phyloP scores from a whole-genome alignment of 2,888 invertebrate genomes.

The Orthonevra nobilis region DNA sequence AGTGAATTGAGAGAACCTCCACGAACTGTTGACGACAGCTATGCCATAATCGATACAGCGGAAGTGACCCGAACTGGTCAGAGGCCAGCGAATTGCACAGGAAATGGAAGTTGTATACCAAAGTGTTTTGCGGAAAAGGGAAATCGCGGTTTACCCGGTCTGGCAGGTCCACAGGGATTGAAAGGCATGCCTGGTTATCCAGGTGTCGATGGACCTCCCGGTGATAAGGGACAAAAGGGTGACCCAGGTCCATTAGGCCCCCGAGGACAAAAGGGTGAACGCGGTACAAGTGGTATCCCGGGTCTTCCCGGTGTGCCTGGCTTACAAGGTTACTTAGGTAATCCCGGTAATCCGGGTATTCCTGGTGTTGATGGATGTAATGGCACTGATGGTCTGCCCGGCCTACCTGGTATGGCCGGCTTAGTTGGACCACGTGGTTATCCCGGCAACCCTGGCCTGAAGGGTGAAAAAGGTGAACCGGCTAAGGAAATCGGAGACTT shows the following conservation, averaged over 20 bases:
- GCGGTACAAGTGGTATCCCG: slow-evolving; percentile 92
- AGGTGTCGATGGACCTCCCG: slow-evolving; percentile 91
- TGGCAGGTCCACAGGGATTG: slow-evolving; percentile 86
- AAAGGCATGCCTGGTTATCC: slow-evolving; percentile 90
- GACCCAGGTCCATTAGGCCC: slow-evolving; percentile 91
- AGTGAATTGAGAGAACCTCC: slow-evolving; percentile 74
- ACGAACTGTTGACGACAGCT: slow-evolving; percentile 76
- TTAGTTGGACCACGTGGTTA: slow-evolving; percentile 88
- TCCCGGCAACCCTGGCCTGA: slow-evolving; percentile 79
- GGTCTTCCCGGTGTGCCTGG: slow-evolving; percentile 88
- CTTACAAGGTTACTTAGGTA: slow-evolving; percentile 77
- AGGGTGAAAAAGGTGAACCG: slow-evolving; percentile 90
- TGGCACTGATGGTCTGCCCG: slow-evolving; percentile 93
- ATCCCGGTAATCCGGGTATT: slow-evolving; percentile 86
- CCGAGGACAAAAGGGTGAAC: slow-evolving; percentile 91
- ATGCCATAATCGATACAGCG: slow-evolving; percentile 77
- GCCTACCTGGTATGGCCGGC: slow-evolving; percentile 86
- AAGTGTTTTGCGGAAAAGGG: slow-evolving; percentile 96
- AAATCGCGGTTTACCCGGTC: slow-evolving; percentile 87
- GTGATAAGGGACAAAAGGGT: slow-evolving; percentile 94
- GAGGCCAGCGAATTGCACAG: slow-evolving; percentile 84
- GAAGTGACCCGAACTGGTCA: slow-evolving; percentile 75
- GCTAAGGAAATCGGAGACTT: slow-evolving; percentile 82
- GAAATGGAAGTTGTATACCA: slow-evolving; percentile 87
- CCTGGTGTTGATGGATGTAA: slow-evolving; percentile 97